Conservation (phyloP, 2,888 invertebrate species). For the Acanthosepion esculentum region DNA sequence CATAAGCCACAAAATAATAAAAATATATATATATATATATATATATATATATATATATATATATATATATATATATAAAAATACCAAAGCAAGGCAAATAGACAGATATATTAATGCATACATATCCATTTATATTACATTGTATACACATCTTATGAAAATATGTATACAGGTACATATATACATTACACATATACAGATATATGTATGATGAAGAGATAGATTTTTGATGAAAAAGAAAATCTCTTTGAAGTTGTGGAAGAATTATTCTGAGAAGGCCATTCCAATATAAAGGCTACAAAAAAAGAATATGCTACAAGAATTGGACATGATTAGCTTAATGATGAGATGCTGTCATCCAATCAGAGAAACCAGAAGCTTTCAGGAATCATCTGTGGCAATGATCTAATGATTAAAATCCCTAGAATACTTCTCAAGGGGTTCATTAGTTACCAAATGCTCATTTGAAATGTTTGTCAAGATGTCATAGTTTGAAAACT, state of each 20-base stretch:
- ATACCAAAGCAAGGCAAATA: slow-evolving; percentile 12
- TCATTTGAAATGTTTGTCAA: background rate
- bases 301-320: background rate
- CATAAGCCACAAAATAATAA: slow-evolving; percentile 15
- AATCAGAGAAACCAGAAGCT: background rate
- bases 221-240: background rate
- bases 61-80: background rate
- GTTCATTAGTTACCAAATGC: background rate
- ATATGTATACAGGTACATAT: background rate
- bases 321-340: background rate
- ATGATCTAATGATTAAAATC: background rate
- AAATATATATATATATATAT: background rate
- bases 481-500: background rate
- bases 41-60: background rate
- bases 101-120: background rate
- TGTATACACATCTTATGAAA: background rate
- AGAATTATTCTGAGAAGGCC: background rate
- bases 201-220: background rate
- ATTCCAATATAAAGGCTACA: slow-evolving; percentile 33
- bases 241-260: background rate
- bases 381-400: background rate
- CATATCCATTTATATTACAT: background rate
- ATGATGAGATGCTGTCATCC: background rate
- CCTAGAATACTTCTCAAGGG: background rate
- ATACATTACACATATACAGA: background rate